Base-by-base conservation (phyloP, 2,888 invertebrate genomes). In the Tridacna gigas region DNA sequence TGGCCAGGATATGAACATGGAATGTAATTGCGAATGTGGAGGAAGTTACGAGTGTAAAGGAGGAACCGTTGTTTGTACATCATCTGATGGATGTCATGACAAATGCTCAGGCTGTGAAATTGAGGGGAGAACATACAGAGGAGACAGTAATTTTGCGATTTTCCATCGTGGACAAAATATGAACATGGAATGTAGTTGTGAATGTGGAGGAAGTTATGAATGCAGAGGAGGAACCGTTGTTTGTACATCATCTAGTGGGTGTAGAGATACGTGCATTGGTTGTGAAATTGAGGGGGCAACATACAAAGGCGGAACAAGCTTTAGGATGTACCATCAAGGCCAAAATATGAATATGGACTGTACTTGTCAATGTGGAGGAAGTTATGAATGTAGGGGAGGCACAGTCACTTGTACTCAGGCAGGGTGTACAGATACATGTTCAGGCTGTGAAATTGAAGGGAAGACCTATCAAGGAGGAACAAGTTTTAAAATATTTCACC, bases 361-460 rank as follows among this genome's bases (percentile, higher is more conserved):
- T 60, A 82, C 86, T 0, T 88, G 88, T 51, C 83, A 88, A 61
- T 88, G 88, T 60, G 88, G 86, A 26, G 88, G 88, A 1, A 85
- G 83, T 0, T 88, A 88, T 37, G 47, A 86, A 37, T 88, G 88
- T 69, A 77, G 81, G 22, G 86, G 84, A 56, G 75, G 82, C 4
- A 67, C 80, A 15, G 83, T 76, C 18, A 77, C 56, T 22, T 89
- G 89, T 71, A 80, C 77, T 15, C 74, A 48, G 18, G 20, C 18
- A 51, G 83, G 86, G 0, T 86, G 86, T 74, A 61, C 60, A 0
- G 45, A 71, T n/a, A 77, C 73, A 9, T 88, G 88, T 56, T 47
- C 65, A n/a, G 74, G 77, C 26, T 88, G 88, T 51, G 63, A 69
- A 25, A 80, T 88, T 15, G 60, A 83, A 22, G 77, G 74, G 15